These are phyloP conservation scores for Drosophila gunungcola DNA, from an alignment of 1,140 invertebrate genomes.

Conservation along the genomic window DNA sequence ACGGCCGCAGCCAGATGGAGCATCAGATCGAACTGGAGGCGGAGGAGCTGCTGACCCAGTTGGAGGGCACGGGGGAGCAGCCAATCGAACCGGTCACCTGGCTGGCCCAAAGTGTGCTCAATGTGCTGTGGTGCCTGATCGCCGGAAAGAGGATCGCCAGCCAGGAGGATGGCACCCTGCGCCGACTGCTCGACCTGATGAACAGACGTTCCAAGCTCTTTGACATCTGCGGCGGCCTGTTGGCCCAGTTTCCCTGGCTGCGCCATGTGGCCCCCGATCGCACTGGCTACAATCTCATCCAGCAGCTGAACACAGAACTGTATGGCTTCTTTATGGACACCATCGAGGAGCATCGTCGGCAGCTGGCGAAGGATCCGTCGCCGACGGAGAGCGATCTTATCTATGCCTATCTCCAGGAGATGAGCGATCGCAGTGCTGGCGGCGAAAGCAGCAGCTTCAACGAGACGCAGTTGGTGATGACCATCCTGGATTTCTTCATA, in stretches of 20 bases:
- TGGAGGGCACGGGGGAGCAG: constrained; percentile 84
- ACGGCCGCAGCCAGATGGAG: constrained; percentile 90
- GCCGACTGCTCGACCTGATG: constrained; percentile 88
- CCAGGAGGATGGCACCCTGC: constrained; percentile 86
- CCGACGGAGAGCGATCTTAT: constrained; percentile 88
- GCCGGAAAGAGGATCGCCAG: constrained; percentile 87
- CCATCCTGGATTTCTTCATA: constrained; percentile 90
- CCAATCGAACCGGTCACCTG: constrained; percentile 79
- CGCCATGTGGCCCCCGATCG: constrained; percentile 88
- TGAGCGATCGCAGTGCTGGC: constrained; percentile 85
- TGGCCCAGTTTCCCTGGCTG: constrained; percentile 90
- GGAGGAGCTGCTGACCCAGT: constrained; percentile 84
- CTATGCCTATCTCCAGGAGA: constrained; percentile 90
- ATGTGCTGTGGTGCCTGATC: constrained; percentile 90
- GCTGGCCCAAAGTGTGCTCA: constrained; percentile 88
- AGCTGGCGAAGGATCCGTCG: constrained; percentile 84
- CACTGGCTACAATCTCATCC: constrained; percentile 89
- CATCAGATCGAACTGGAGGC: constrained; percentile 89
- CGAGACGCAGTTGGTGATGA: constrained; percentile 89
- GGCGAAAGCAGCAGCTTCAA: constrained; percentile 85
- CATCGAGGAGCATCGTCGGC: constrained; percentile 87
- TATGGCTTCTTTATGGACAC: constrained; percentile 86
- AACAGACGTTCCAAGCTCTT: constrained; percentile 88
- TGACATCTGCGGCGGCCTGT: constrained; percentile 89
- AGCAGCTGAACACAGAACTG: constrained; percentile 87